Evolutionary conservation across 2,888 invertebrate species (phyloP), one percentile per base, ranked within the genome.

Genomic region (Sinodicranocentrus sp.): DNA sequence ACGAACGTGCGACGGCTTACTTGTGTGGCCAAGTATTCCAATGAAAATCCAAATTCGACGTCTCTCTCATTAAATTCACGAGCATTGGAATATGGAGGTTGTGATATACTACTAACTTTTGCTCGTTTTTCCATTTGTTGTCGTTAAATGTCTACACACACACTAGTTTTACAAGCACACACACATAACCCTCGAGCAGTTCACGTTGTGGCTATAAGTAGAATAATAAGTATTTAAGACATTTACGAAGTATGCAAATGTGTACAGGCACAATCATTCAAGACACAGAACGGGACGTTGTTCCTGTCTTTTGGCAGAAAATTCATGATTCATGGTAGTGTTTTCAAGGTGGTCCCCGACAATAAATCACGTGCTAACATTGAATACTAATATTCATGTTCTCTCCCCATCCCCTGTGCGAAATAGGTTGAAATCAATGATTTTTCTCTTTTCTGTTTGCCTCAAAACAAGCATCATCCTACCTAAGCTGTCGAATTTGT

Each of bases 321-420:
- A 73, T n/a, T 26, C 39, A 48, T 65, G 28, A 76, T 71, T 68
- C 68, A 70, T 73, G 57, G 65, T 33, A 61, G 59, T 59, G 21
- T 23, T 33, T 61, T 26, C 61, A 44, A 73, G 73, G 73, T 73
- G 73, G 73, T 73, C 73, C 48, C n/a, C 25, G 10, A 48, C 26
- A 48, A 73, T 73, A 73, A 73, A 73, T 73, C 63, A 72, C 23
- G 39, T 33, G 57, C 10, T 57, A 57, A 57, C 5, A 23, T 57
- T 19, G 57, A 57, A 57, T 57, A 57, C 48, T 48, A n/a, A 10
- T 48, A n/a, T 48, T 15, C 48, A 17, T 33, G 33, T 33, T 33
- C 33, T 6, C 33, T n/a, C n/a, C n/a, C n/a, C n/a, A n/a, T n/a
- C n/a, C n/a, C 13, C 39, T 39, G 5, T 39, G 15, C 2, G 17